Evolutionary conservation across 2,113 vertebrate species (phyloP).

Genomic region (Tachysurus fulvidraco): DNA sequence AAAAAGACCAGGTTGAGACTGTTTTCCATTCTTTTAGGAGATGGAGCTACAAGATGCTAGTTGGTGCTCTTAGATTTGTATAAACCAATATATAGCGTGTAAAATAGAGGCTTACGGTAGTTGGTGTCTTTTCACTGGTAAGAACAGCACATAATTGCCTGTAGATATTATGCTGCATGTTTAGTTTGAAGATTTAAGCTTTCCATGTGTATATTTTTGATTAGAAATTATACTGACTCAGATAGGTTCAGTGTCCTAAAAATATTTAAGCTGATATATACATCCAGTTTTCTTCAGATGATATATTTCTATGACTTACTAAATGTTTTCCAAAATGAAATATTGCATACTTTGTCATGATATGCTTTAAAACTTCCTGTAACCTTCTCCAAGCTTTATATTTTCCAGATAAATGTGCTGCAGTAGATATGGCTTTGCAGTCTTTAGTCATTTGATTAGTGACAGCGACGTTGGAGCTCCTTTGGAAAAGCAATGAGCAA

Average conservation of each 20-base stretch:
- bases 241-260: neutral
- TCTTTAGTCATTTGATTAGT: slow-evolving; percentile 24
- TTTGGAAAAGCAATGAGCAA: slow-evolving; percentile 33
- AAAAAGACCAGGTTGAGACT: neutral
- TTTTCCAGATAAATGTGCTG: slow-evolving; percentile 36
- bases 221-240: neutral
- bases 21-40: neutral
- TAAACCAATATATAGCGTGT: slow-evolving; percentile 50
- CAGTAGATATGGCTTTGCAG: neutral
- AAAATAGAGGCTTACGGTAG: slow-evolving; percentile 36
- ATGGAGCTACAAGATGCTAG: slow-evolving; percentile 33
- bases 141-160: slow-evolving; percentile 54
- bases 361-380: slow-evolving; percentile 8
- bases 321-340: neutral
- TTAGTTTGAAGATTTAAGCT: slow-evolving; percentile 42
- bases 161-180: slow-evolving; percentile 64
- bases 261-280: neutral
- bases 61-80: slow-evolving; percentile 45
- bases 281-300: neutral
- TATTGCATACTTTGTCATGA: neutral
- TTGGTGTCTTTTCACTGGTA: slow-evolving; percentile 45
- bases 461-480: slow-evolving; percentile 27
- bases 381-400: slow-evolving; percentile 33
- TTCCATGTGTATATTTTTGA: neutral
- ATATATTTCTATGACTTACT: neutral